phyloP scores from a whole-genome alignment of 2,113 vertebrate species.

The Ailurus styani region DNA sequence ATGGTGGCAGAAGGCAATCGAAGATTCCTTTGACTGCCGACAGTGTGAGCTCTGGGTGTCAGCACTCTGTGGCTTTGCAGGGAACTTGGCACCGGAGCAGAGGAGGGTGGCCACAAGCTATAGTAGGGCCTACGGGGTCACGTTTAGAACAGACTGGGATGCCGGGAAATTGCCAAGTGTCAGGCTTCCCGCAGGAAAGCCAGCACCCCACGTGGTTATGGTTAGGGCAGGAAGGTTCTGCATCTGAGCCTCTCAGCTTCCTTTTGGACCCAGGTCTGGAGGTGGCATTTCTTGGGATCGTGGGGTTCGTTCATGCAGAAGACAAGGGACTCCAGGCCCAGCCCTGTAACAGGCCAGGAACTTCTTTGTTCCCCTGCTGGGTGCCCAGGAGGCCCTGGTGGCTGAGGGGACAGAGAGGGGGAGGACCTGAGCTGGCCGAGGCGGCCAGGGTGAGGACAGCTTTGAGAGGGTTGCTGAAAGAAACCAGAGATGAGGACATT shows the following conservation, averaged over 20 bases:
- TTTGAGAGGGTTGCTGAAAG: constrained; percentile 45
- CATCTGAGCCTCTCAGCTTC: background rate
- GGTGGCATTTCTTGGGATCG: background rate
- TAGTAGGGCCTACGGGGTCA: background rate
- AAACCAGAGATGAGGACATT: background rate
- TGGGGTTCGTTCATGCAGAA: background rate
- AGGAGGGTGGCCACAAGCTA: background rate
- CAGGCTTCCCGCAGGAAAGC: background rate
- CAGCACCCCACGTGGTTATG: fast-evolving
- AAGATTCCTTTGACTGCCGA: background rate
- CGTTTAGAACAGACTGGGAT: background rate
- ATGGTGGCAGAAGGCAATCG: background rate
- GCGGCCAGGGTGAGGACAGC: constrained; percentile 50
- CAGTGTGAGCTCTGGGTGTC: background rate
- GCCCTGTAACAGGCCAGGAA: background rate
- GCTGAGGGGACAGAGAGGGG: background rate
- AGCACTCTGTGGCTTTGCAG: background rate
- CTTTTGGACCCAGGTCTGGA: background rate
- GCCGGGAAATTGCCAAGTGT: background rate
- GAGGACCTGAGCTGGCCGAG: background rate
- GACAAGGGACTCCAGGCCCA: background rate
- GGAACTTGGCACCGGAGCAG: background rate
- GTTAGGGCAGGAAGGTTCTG: background rate
- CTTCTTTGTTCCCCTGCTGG: background rate
- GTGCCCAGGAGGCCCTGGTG: background rate